Evolutionary conservation across 1,140 invertebrate genomes (phyloP).

Genomic region (Rhyzopertha dominica): DNA sequence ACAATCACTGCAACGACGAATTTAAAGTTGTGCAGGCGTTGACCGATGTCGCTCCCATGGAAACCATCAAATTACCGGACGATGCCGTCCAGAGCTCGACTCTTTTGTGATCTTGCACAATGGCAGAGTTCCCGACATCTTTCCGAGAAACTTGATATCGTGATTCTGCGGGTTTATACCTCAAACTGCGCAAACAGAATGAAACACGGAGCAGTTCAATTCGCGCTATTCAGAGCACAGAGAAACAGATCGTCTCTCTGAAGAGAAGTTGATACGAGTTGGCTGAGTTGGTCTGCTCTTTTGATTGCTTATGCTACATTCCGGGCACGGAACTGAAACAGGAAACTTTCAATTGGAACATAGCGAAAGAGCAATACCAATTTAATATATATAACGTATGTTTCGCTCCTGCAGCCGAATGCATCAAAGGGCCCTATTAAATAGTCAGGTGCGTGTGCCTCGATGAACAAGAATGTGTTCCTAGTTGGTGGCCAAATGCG

Average conservation of each 20-base stretch:
- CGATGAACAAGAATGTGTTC: no score
- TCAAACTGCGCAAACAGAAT: conserved; percentile 26
- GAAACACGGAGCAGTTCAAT: conserved; percentile 20
- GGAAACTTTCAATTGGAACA: conserved; percentile 21
- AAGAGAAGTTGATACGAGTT: conserved; percentile 17
- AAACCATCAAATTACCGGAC: conserved; percentile 19
- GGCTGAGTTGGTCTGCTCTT: conserved; percentile 14
- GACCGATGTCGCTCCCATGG: no score
- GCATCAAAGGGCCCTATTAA: no score
- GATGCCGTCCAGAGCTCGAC: conserved; percentile 1
- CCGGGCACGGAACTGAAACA: conserved; percentile 19
- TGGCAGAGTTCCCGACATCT: conserved; percentile 19
- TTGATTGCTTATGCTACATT: conserved; percentile 19
- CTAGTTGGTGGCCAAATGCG: no score
- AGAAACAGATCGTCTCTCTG: conserved; percentile 16
- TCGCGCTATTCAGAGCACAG: conserved; percentile 10
- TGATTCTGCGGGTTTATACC: conserved; percentile 26
- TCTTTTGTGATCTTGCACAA: conserved; percentile 21
- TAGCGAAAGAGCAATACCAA: conserved; percentile 21
- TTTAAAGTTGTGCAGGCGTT: no score
- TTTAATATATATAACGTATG: conserved; percentile 21
- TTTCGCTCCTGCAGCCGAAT: no score
- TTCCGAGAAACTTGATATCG: conserved; percentile 30
- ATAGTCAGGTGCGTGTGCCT: no score
- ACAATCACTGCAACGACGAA: no score